Conservation (phyloP, 2,797 vertebrate species). For the Acomys russatus region DNA sequence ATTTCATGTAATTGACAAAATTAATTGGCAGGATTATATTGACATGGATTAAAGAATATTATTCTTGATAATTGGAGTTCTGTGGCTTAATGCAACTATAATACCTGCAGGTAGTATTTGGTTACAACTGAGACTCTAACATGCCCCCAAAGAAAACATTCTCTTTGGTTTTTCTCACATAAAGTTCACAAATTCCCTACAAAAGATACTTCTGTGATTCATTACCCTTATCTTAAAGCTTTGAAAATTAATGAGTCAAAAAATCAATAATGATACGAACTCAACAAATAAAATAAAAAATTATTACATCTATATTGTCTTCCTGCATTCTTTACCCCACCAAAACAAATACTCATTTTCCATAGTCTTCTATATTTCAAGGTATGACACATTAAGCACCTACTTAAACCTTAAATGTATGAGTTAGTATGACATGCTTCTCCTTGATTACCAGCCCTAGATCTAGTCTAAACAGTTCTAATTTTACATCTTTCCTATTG, state of each 20-base stretch:
- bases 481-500: background rate
- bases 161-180: background rate
- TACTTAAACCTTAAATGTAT: conserved; percentile 41
- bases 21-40: conserved; percentile 9
- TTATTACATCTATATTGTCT: background rate
- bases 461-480: background rate
- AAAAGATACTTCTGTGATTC: conserved; percentile 9
- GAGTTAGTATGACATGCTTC: background rate
- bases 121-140: background rate
- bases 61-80: background rate
- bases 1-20: conserved; percentile 27
- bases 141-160: conserved; percentile 1
- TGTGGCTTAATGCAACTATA: conserved; percentile 15
- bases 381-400: background rate
- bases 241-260: conserved; percentile 43
- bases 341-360: conserved; percentile 16
- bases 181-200: background rate
- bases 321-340: background rate
- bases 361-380: conserved; percentile 1
- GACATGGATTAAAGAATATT: background rate
- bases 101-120: background rate
- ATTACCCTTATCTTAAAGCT: background rate
- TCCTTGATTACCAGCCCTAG: background rate
- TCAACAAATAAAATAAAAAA: background rate
- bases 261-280: conserved; percentile 48